A percentile compares a stretch with the other conserved stretches of the same genome.
Evolutionary conservation across 2,113 vertebrate genomes (phyloP).

Genomic region (Hipposideros armiger): DNA sequence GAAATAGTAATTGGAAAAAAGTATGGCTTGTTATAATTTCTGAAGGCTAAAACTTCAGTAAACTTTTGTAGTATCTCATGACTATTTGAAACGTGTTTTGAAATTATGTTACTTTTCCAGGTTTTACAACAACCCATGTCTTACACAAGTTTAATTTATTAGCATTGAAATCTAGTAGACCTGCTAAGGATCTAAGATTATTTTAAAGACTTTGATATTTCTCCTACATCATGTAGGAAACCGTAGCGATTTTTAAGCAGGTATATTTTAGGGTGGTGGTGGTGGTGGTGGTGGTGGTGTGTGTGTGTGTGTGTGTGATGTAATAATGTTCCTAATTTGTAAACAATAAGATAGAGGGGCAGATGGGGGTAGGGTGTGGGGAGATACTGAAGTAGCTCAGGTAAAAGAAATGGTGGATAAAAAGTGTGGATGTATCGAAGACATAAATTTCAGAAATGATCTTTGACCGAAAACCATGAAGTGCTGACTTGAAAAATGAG

Average conservation of each 20-base stretch:
- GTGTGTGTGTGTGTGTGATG: neutral
- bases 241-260: neutral
- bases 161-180: neutral
- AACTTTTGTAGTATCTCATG: neutral
- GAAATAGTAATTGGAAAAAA: neutral
- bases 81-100: neutral
- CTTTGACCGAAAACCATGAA: neutral
- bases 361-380: neutral
- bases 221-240: neutral
- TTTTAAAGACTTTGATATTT: neutral
- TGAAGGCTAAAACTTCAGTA: neutral
- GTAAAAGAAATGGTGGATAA: neutral
- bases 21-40: neutral
- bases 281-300: neutral
- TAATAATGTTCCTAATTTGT: neutral
- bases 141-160: neutral
- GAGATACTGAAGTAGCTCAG: neutral
- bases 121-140: neutral
- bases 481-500: neutral
- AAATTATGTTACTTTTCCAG: neutral
- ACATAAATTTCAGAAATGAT: neutral
- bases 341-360: neutral
- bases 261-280: neutral
- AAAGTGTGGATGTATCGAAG: neutral
- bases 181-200: neutral